Base-by-base conservation (phyloP, 2,888 invertebrate species). In the Sthenelais limicola region DNA sequence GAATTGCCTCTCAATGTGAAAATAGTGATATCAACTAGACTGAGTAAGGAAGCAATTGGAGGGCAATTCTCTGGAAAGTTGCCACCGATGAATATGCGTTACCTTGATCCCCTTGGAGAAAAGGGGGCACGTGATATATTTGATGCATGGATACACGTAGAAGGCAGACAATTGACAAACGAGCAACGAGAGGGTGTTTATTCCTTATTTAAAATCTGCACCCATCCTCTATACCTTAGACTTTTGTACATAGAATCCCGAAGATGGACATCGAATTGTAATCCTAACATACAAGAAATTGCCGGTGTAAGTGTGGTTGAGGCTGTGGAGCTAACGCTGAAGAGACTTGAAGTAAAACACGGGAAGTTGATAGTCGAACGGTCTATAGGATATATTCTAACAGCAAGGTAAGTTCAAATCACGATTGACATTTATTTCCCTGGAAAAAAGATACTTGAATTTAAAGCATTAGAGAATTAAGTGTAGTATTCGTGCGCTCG, bases 331-430 rank as follows among this genome's bases (percentile, higher is more conserved):
- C 21, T 18, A 35, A n/a, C 4, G 62, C 62, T 62, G 12, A 43
- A 62, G 21, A 12, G 24, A 3, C 38, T 62, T 1, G 62, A 62
- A 43, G 26, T 7, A 24, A 35, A 21, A 1, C 62, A 62, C 26
- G 62, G 62, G 3, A 15, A 5, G 4, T 15, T 24, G 38, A 4
- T 62, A 1, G 62, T 62, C n/a, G 24, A 26, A 9, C 35, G 62
- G 24, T 26, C 38, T 2, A 9, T 62, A 12, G 62, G 62, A 35
- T 62, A 62, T 28, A 21, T 62, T 1, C 62, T 62, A 18, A 43
- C 62, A 1, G 62, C 62, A 21, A 62, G 62, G 62, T 62, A 21
- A 24, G 56, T 5, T n/a, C 24, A n/a, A n/a, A n/a, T n/a, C n/a
- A n/a, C n/a, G n/a, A n/a, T n/a, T n/a, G n/a, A n/a, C n/a, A n/a